phyloP scores from a whole-genome alignment of 2,797 vertebrate species.

The Calcarius lapponicus region DNA sequence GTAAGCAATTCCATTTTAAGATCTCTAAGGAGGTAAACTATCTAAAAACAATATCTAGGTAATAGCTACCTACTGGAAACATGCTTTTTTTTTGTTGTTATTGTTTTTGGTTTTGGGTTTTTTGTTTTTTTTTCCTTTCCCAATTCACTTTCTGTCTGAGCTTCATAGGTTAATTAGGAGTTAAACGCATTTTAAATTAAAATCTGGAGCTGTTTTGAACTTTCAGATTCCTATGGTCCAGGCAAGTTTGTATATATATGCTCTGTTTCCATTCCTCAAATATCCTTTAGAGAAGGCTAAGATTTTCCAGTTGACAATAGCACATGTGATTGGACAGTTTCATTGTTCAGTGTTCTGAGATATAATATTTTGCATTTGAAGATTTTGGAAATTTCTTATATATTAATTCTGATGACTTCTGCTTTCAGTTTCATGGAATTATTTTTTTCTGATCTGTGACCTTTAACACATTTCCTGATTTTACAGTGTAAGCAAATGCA shows the following conservation, averaged over 20 bases:
- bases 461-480: background rate
- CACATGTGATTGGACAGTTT: background rate
- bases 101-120: too few species aligned
- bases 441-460: background rate
- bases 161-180: slow-evolving; percentile 41
- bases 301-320: background rate
- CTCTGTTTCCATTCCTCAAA: background rate
- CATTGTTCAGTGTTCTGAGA: background rate
- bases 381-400: background rate
- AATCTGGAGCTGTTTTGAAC: slow-evolving; percentile 32
- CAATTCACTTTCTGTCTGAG: background rate
- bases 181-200: slow-evolving; percentile 23
- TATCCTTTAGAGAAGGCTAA: slow-evolving; percentile 35
- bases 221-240: background rate
- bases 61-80: slow-evolving; percentile 34
- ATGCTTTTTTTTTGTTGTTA: background rate
- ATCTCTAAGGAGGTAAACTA: slow-evolving; percentile 37
- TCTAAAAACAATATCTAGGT: slow-evolving; percentile 33
- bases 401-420: background rate
- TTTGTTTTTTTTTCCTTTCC: too few species aligned
- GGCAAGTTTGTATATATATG: background rate
- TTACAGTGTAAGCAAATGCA: background rate
- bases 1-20: slow-evolving; percentile 49
- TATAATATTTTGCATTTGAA: background rate
- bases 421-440: slow-evolving; percentile 6